These are phyloP conservation scores for Erebia ligea DNA, from an alignment of 2,888 invertebrate genomes.

Conservation along the genomic window DNA sequence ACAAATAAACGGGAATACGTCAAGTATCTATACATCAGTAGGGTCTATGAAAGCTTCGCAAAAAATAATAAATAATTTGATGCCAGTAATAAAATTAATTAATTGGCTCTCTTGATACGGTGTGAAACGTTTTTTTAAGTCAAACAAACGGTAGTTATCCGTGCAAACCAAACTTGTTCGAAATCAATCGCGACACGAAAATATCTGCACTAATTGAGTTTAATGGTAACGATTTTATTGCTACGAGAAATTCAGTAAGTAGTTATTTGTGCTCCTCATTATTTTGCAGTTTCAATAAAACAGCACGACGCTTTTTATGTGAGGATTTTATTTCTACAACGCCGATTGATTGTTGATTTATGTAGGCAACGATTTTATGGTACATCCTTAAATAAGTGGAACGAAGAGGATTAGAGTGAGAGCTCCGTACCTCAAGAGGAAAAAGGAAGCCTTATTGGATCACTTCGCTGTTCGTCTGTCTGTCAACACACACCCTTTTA, in stretches of 20 bases:
- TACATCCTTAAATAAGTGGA: not conserved
- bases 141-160: constrained; percentile 1
- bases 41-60: no score
- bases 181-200: constrained; percentile 41
- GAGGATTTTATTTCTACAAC: not conserved
- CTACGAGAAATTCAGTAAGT: constrained; percentile 30
- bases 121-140: not conserved
- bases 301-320: constrained; percentile 18
- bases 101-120: not conserved
- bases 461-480: no score
- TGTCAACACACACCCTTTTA: no score
- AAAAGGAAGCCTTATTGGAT: no score
- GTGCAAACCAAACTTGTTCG: constrained; percentile 24
- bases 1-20: no score
- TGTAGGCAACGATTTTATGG: not conserved
- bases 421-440: no score
- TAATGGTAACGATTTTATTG: constrained; percentile 35
- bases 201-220: constrained; percentile 36
- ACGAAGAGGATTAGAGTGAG: no score
- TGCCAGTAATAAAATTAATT: no score
- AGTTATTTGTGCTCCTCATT: constrained; percentile 22
- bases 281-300: constrained; percentile 27
- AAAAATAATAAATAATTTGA: no score
- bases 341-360: constrained; percentile 15
- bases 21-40: no score